A percentile compares a stretch with the other conserved stretches of the same genome.
These are phyloP conservation scores for Astreopora myriophthalma DNA, from an alignment of 64 coral and sea anemone genomes.

Conservation along the genomic window DNA sequence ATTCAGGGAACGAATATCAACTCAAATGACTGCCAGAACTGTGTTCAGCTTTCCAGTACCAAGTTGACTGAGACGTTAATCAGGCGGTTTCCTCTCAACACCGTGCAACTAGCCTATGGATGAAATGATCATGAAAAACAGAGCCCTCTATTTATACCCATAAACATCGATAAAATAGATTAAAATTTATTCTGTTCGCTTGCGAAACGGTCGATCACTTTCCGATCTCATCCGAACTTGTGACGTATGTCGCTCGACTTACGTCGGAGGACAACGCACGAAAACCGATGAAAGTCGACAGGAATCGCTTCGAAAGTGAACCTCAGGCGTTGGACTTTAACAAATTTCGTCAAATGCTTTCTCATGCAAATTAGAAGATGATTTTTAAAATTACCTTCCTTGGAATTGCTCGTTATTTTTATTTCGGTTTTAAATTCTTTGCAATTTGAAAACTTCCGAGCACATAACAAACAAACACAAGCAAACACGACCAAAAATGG, in stretches of 20 bases:
- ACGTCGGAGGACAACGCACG: constrained; percentile 28
- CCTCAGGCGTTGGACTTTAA: background rate
- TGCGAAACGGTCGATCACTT: constrained; percentile 22
- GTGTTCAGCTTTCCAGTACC: no score
- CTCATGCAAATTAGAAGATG: background rate
- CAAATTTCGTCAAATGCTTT: background rate
- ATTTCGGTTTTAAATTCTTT: background rate
- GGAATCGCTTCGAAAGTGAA: background rate
- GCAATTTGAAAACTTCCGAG: constrained; percentile 32
- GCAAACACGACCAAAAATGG: constrained; percentile 22
- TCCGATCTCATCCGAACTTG: constrained; percentile 20
- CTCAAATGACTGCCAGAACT: no score
- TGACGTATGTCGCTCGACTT: constrained; percentile 21
- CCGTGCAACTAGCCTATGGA: background rate
- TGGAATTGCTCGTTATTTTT: constrained; percentile 4
- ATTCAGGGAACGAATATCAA: no score
- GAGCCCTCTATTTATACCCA: constrained; percentile 21
- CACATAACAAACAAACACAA: no score
- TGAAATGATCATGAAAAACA: background rate
- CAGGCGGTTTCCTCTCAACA: background rate
- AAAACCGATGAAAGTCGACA: constrained; percentile 1
- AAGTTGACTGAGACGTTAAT: background rate
- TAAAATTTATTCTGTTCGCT: background rate
- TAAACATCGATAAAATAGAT: constrained; percentile 3
- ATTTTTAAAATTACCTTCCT: background rate